A percentile compares a stretch with the other conserved stretches of the same genome.
These are phyloP conservation scores for Leptogaster cylindrica DNA, from an alignment of 2,888 invertebrate genomes.

Conservation along the genomic window DNA sequence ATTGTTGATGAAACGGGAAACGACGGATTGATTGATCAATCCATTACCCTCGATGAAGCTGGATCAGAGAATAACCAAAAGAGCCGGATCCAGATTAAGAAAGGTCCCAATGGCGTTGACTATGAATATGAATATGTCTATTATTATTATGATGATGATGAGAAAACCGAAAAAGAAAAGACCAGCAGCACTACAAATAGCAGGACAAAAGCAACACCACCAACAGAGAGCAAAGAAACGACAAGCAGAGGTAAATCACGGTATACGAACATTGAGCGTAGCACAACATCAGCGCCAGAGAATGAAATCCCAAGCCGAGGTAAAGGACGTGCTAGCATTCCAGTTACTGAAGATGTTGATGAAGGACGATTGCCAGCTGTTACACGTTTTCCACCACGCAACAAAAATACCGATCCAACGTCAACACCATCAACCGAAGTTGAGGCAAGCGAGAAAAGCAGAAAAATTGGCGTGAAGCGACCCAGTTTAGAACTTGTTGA, in stretches of 20 bases:
- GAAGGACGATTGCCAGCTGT: constrained; percentile 73
- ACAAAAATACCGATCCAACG: constrained; percentile 60
- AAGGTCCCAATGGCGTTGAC: constrained; percentile 87
- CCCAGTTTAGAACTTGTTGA: constrained; percentile 83
- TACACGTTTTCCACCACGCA: constrained; percentile 83
- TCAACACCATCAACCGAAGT: constrained; percentile 62
- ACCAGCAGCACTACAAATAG: not conserved
- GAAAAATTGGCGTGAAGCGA: constrained; percentile 65
- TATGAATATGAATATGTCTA: constrained; percentile 92
- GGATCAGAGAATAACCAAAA: constrained; percentile 73
- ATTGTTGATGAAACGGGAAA: constrained; percentile 48
- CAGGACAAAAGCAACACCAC: constrained; percentile 66
- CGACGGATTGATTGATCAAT: constrained; percentile 61
- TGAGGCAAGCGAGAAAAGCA: constrained; percentile 62
- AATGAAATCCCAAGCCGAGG: constrained; percentile 55
- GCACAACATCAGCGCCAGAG: constrained; percentile 63
- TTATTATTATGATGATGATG: constrained; percentile 87
- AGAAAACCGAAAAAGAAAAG: constrained; percentile 56
- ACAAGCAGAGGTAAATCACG: constrained; percentile 63
- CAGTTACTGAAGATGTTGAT: constrained; percentile 54
- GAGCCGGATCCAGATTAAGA: constrained; percentile 81
- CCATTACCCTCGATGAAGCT: constrained; percentile 68
- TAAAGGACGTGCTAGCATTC: constrained; percentile 46
- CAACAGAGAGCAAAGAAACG: constrained; percentile 60
- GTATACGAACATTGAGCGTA: constrained; percentile 60